A percentile compares a stretch with the other conserved stretches of the same genome.
Evolutionary conservation across 2,113 vertebrate genomes (phyloP).

Genomic region (Hyperoodon ampullatus): DNA sequence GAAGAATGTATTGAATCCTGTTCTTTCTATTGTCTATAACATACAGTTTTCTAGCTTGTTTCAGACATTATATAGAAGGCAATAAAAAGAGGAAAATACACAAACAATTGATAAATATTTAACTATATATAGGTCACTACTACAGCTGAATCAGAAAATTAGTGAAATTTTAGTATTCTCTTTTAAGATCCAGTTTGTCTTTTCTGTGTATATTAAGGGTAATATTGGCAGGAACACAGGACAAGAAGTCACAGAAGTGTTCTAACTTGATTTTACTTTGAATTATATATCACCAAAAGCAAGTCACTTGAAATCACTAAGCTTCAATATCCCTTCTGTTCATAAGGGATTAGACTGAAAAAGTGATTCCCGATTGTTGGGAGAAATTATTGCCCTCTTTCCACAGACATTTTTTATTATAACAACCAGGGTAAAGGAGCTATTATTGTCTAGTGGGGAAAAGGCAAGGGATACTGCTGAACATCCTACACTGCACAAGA

Average conservation of each 20-base stretch:
- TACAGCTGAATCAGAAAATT: neutral
- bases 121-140: neutral
- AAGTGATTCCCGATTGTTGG: neutral
- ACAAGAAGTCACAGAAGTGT: neutral
- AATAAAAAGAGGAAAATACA: neutral
- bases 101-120: neutral
- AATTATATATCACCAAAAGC: neutral
- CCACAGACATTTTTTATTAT: neutral
- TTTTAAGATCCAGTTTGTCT: neutral
- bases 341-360: neutral
- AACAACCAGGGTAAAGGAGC: accelerated
- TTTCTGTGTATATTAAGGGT: neutral
- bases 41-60: neutral
- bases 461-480: neutral
- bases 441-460: neutral
- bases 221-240: neutral
- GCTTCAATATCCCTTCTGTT: neutral
- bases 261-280: neutral
- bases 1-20: neutral
- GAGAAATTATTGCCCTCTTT: neutral
- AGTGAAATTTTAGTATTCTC: neutral
- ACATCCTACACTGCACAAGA: neutral
- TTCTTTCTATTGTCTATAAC: neutral
- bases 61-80: neutral
- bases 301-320: neutral